These are phyloP conservation scores for Pammene aurita DNA, from an alignment of 2,888 invertebrate species.

Conservation along the genomic window DNA sequence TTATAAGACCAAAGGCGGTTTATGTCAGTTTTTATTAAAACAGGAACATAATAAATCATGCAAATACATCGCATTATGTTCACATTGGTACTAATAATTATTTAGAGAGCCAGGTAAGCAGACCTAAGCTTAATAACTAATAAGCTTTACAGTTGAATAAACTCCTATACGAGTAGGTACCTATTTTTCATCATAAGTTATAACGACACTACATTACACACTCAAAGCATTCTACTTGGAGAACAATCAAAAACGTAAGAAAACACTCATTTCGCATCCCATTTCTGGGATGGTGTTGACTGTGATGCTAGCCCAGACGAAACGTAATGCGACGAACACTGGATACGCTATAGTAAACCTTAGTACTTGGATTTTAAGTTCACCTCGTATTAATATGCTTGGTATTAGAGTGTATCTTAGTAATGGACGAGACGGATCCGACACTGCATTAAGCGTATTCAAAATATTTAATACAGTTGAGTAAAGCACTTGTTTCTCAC, in stretches of 20 bases:
- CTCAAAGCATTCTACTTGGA: conserved; percentile 14
- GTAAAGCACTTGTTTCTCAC: no score
- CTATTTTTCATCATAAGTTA: conserved; percentile 4
- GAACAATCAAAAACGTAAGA: conserved; percentile 36
- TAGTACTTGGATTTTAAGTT: not conserved
- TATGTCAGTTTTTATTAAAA: no score
- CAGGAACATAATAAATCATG: no score
- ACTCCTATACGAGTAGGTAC: not conserved
- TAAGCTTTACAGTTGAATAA: not conserved
- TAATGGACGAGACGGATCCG: conserved; percentile 21
- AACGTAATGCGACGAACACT: conserved; percentile 14
- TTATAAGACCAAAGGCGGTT: no score
- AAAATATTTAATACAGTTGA: no score
- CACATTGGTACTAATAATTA: no score
- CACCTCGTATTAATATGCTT: conserved; percentile 1
- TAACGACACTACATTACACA: conserved; percentile 15
- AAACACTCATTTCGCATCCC: conserved; percentile 37
- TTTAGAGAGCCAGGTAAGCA: no score
- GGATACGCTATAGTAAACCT: not conserved
- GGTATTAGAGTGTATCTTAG: conserved; percentile 8
- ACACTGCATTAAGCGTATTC: no score
- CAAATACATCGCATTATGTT: no score
- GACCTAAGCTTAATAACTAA: no score
- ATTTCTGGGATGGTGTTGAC: conserved; percentile 33
- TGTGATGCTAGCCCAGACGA: conserved; percentile 18